Conservation (phyloP, 2,113 vertebrate species). For the Halcyon senegalensis region DNA sequence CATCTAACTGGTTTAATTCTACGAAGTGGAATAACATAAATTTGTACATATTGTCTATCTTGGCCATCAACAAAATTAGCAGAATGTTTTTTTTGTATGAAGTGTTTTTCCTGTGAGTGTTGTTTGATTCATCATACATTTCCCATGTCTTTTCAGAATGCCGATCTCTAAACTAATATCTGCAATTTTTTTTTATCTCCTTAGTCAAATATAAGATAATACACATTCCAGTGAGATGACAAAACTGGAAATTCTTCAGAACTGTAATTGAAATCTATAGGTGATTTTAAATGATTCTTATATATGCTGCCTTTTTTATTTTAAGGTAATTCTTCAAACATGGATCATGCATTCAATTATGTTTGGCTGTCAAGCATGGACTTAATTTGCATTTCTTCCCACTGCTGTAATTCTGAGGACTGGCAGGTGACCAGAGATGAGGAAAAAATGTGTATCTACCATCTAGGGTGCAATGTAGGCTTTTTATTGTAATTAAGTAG, state of each 20-base stretch:
- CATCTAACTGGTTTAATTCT: not conserved
- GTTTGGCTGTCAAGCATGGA: constrained; percentile 67
- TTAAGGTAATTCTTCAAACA: constrained; percentile 67
- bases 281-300: constrained; percentile 73
- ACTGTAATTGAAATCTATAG: constrained; percentile 68
- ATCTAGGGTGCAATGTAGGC: constrained; percentile 66
- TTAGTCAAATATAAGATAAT: constrained; percentile 33
- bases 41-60: not conserved
- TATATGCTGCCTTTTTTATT: constrained; percentile 61
- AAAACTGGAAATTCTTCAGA: constrained; percentile 60
- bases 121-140: not conserved
- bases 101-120: not conserved
- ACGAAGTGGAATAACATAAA: not conserved
- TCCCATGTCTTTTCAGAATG: not conserved
- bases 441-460: constrained; percentile 41
- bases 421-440: constrained; percentile 75
- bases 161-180: not conserved
- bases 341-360: constrained; percentile 61
- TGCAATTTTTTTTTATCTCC: not conserved
- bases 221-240: constrained; percentile 46
- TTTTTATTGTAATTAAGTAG: constrained; percentile 72
- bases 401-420: constrained; percentile 76
- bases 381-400: constrained; percentile 76
- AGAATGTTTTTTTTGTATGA: not conserved
- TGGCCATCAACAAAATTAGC: not conserved